phyloP scores from a whole-genome alignment of 2,113 vertebrate species.

The Corythaeola cristata region DNA sequence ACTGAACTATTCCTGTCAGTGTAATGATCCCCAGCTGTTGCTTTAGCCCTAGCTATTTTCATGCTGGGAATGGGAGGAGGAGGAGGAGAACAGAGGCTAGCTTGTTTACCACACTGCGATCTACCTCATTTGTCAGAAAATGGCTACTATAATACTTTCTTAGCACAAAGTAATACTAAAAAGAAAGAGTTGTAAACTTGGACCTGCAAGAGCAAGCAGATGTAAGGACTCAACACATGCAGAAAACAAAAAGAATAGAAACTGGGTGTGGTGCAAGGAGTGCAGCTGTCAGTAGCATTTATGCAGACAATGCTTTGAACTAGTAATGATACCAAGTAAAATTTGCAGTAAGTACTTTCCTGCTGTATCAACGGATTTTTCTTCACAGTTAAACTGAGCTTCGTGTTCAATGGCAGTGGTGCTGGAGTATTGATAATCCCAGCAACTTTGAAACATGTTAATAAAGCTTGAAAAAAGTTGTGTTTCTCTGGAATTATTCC shows the following conservation, averaged over 20 bases:
- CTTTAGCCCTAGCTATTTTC: slow-evolving; percentile 71
- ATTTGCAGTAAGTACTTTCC: slow-evolving; percentile 9
- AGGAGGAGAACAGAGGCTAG: slow-evolving; percentile 32
- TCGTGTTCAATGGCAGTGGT: neutral
- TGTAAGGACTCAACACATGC: neutral
- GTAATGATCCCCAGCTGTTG: slow-evolving; percentile 81
- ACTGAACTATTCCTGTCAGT: slow-evolving; percentile 77
- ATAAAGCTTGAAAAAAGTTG: neutral
- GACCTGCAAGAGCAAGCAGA: neutral
- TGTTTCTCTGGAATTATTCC: neutral
- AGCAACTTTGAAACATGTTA: neutral
- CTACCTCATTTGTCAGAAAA: slow-evolving; percentile 15
- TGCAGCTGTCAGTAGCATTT: slow-evolving; percentile 43
- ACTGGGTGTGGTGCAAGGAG: neutral
- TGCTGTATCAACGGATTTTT: slow-evolving; percentile 13
- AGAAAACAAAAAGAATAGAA: neutral
- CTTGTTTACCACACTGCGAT: slow-evolving; percentile 37
- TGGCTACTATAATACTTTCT: neutral
- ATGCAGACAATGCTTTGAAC: slow-evolving; percentile 51
- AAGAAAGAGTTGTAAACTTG: neutral
- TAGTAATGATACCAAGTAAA: slow-evolving; percentile 12
- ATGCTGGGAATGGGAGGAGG: slow-evolving; percentile 46
- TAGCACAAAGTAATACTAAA: neutral
- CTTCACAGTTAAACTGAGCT: neutral
- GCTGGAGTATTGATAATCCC: neutral